phyloP scores from a whole-genome alignment of 2,888 invertebrate species.

The Chrysotoxum bicinctum region DNA sequence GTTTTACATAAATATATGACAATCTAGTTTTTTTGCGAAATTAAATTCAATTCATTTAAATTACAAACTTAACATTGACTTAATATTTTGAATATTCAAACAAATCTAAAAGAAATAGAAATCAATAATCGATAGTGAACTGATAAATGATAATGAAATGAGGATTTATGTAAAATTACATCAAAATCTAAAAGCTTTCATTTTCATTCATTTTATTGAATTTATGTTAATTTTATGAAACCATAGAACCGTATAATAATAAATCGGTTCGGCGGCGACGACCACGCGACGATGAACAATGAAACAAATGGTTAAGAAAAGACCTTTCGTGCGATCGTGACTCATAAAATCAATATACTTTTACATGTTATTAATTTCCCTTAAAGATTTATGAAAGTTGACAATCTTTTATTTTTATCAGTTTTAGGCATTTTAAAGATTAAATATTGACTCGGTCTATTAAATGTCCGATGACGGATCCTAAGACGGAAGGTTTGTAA shows the following conservation, averaged over 20 bases:
- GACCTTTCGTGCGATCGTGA: conserved; percentile 13
- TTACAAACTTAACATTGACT: too few species aligned
- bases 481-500: neutral
- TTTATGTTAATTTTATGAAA: conserved; percentile 18
- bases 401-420: neutral
- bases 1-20: too few species aligned
- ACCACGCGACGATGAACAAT: neutral
- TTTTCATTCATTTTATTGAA: conserved; percentile 24
- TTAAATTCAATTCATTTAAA: too few species aligned
- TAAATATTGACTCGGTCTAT: neutral
- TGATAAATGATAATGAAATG: too few species aligned
- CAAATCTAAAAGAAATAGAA: too few species aligned
- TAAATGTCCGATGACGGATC: neutral
- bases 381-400: conserved; percentile 23
- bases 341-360: conserved; percentile 16
- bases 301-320: conserved; percentile 9
- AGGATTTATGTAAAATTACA: too few species aligned
- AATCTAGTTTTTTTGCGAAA: too few species aligned
- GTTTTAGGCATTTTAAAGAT: neutral
- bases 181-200: conserved; percentile 19
- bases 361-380: neutral
- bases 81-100: too few species aligned
- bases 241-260: conserved; percentile 5
- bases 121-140: too few species aligned
- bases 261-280: neutral